Evolutionary conservation across 1,140 invertebrate genomes (phyloP).

Genomic region (Samia ricini): DNA sequence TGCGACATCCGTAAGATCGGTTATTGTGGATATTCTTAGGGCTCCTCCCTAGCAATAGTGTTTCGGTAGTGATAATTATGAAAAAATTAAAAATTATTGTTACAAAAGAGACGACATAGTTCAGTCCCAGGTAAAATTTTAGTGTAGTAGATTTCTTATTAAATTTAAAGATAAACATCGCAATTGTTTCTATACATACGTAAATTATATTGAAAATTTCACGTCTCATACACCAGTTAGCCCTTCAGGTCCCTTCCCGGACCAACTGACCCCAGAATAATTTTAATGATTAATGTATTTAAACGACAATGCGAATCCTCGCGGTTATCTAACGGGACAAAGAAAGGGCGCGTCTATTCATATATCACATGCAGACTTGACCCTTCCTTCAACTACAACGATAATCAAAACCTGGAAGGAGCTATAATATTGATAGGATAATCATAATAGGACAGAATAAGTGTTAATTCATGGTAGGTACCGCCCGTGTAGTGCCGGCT

Average conservation of each 20-base stretch:
- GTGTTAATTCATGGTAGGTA: neutral
- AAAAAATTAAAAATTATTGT: too few species aligned
- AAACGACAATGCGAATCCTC: slow-evolving; percentile 37
- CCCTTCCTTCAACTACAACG: slow-evolving; percentile 32
- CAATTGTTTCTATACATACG: too few species aligned
- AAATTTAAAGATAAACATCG: neutral
- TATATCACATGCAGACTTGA: slow-evolving; percentile 46
- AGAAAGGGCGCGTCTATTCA: slow-evolving; percentile 46
- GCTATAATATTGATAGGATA: neutral
- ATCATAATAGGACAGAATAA: neutral
- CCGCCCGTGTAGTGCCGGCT: too few species aligned
- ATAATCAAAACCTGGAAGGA: neutral
- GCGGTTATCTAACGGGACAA: slow-evolving; percentile 41
- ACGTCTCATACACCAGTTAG: neutral
- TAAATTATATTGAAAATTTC: slow-evolving; percentile 11
- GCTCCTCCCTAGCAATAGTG: too few species aligned
- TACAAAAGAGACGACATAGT: too few species aligned
- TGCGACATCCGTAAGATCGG: too few species aligned
- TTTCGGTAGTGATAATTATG: too few species aligned
- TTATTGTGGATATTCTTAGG: too few species aligned
- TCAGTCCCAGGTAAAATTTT: too few species aligned
- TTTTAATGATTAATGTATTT: slow-evolving; percentile 45
- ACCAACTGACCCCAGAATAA: slow-evolving; percentile 22
- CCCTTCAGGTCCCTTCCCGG: slow-evolving; percentile 9
- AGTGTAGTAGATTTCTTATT: too few species aligned